These are phyloP conservation scores for Vulpes ferrilata DNA, from an alignment of 2,113 vertebrate species.

Conservation along the genomic window DNA sequence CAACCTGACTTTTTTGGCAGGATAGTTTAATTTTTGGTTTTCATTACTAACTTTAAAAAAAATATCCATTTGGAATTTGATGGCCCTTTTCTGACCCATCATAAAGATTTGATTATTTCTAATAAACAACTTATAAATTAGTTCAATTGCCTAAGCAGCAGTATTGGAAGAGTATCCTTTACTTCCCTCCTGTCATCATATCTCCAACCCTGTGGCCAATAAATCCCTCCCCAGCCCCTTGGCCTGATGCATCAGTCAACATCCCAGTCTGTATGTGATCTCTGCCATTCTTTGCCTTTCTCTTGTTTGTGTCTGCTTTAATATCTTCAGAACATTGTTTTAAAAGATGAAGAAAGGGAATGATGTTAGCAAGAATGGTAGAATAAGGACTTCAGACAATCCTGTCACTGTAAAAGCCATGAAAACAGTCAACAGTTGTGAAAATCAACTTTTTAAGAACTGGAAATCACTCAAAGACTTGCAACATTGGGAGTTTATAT, in stretches of 20 bases:
- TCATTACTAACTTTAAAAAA: neutral
- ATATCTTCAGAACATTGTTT: neutral
- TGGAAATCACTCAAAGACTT: conserved; percentile 34
- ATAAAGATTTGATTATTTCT: conserved; percentile 33
- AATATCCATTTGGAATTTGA: neutral
- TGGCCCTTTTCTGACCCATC: neutral
- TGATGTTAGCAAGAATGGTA: neutral
- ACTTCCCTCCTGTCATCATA: neutral
- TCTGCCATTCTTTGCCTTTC: neutral
- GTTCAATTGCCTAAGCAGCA: neutral
- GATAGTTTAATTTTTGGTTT: neutral
- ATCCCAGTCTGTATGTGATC: neutral
- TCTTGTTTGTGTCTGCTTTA: conserved; percentile 10
- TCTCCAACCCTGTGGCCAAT: neutral
- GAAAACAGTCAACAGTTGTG: neutral
- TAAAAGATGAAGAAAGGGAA: neutral
- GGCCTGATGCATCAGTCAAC: neutral
- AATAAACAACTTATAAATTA: conserved; percentile 35
- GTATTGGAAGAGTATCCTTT: neutral
- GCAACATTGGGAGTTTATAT: neutral
- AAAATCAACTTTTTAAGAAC: conserved; percentile 23
- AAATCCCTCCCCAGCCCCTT: neutral
- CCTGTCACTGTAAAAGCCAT: neutral
- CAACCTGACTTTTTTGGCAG: neutral
- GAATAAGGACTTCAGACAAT: neutral